phyloP scores from a whole-genome alignment of 2,797 vertebrate species.

The Cyclopterus lumpus region DNA sequence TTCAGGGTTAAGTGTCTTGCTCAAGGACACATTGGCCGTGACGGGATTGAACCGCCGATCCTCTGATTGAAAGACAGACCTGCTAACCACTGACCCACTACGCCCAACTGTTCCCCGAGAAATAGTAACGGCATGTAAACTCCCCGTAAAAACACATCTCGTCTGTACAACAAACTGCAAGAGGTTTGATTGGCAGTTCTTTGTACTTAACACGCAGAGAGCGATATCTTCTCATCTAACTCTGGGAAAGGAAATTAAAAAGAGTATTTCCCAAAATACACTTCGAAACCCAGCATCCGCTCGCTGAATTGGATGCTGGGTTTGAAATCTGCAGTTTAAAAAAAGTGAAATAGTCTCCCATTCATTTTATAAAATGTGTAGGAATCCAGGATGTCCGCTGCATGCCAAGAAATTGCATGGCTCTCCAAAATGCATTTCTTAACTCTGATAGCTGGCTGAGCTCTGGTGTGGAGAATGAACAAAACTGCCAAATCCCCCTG shows the following conservation, averaged over 20 bases:
- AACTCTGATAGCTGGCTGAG: conserved; percentile 30
- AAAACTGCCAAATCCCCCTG: conserved; percentile 40
- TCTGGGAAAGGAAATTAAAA: background rate
- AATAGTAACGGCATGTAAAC: background rate
- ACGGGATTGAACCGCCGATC: too few species aligned
- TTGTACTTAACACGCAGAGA: background rate
- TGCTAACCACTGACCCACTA: background rate
- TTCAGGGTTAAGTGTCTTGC: too few species aligned
- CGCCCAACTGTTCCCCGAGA: background rate
- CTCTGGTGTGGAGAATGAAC: conserved; percentile 21
- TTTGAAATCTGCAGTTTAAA: background rate
- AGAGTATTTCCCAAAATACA: background rate
- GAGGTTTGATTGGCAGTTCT: background rate
- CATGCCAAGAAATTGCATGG: conserved; percentile 26
- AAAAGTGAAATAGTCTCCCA: background rate
- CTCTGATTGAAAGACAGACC: too few species aligned
- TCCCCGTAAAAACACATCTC: background rate
- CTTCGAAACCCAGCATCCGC: background rate
- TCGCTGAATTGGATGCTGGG: background rate
- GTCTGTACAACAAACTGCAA: background rate
- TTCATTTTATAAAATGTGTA: conserved; percentile 22
- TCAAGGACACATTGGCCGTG: too few species aligned
- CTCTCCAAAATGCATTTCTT: conserved; percentile 6
- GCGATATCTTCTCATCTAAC: background rate
- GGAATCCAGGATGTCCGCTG: conserved; percentile 25